Evolutionary conservation across 1,140 invertebrate genomes (phyloP).

Genomic region (Ganaspis sp.): DNA sequence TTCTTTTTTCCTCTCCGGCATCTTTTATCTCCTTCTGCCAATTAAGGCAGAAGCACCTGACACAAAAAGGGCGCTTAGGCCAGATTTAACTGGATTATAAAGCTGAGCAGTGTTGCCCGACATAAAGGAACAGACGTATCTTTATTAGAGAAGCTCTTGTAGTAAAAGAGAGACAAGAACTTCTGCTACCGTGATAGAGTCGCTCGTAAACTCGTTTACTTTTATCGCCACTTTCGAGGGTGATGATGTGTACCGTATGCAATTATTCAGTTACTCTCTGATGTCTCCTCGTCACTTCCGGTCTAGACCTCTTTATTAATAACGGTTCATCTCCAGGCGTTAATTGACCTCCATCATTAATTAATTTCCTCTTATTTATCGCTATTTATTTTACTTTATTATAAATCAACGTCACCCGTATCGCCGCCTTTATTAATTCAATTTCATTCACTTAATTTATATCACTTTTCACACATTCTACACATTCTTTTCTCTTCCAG

Average conservation of each 20-base stretch:
- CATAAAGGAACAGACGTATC: background rate
- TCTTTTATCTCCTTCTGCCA: too few relatives aligned
- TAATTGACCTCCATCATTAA: slow-evolving; percentile 3
- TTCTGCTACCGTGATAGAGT: slow-evolving; percentile 3
- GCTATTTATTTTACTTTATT: background rate
- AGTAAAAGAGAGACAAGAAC: slow-evolving; percentile 9
- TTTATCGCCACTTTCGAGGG: slow-evolving; percentile 29
- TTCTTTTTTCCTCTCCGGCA: background rate
- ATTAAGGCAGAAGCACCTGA: background rate
- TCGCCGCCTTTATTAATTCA: background rate
- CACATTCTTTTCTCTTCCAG: background rate
- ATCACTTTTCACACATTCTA: background rate
- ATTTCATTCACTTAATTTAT: background rate
- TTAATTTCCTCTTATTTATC: background rate
- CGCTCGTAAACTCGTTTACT: slow-evolving; percentile 18
- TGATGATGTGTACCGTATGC: slow-evolving; percentile 5
- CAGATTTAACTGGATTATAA: slow-evolving; percentile 13
- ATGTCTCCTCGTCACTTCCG: slow-evolving; percentile 1
- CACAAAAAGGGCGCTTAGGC: background rate
- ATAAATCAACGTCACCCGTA: background rate
- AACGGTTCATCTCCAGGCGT: background rate
- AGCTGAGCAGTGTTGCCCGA: background rate
- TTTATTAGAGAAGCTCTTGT: background rate
- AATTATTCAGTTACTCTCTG: slow-evolving; percentile 23
- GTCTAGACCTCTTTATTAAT: background rate